Percentiles rank a stretch among this genome's conserved stretches.
These are phyloP conservation scores for Raja brachyura DNA, from an alignment of 2,113 vertebrate genomes.

Conservation along the genomic window DNA sequence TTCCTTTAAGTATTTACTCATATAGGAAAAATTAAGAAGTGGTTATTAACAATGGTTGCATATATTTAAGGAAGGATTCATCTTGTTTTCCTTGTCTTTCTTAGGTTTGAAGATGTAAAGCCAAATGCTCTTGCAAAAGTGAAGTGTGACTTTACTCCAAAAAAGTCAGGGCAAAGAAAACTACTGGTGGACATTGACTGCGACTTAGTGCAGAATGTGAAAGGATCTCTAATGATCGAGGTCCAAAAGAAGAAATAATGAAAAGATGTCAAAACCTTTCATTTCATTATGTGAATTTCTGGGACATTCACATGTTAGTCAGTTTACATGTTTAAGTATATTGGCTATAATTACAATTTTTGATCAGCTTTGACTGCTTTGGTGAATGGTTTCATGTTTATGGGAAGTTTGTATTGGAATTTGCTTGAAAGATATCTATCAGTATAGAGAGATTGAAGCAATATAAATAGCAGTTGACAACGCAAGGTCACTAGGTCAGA, in stretches of 20 bases:
- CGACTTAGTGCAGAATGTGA: slow-evolving; percentile 69
- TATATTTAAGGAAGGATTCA: not conserved
- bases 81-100: not conserved
- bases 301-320: not conserved
- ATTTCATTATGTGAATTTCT: not conserved
- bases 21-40: not conserved
- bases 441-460: not conserved
- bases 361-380: not conserved
- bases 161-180: slow-evolving; percentile 62
- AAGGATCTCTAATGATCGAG: slow-evolving; percentile 75
- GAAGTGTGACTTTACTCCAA: slow-evolving; percentile 69
- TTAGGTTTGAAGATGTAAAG: slow-evolving; percentile 47
- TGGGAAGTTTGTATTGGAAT: not conserved
- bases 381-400: not conserved
- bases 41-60: not conserved
- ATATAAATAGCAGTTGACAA: not conserved
- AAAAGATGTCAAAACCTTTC: not conserved
- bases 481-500: too few relatives aligned
- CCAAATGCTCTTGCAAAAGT: slow-evolving; percentile 63
- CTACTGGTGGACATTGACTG: slow-evolving; percentile 85
- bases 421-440: not conserved
- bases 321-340: not conserved
- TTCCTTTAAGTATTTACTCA: not conserved
- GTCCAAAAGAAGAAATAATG: not conserved
- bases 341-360: not conserved